A percentile compares a stretch with the other conserved stretches of the same genome.
Evolutionary conservation across 2,113 vertebrate genomes (phyloP).

Genomic region (Bubo scandiacus): DNA sequence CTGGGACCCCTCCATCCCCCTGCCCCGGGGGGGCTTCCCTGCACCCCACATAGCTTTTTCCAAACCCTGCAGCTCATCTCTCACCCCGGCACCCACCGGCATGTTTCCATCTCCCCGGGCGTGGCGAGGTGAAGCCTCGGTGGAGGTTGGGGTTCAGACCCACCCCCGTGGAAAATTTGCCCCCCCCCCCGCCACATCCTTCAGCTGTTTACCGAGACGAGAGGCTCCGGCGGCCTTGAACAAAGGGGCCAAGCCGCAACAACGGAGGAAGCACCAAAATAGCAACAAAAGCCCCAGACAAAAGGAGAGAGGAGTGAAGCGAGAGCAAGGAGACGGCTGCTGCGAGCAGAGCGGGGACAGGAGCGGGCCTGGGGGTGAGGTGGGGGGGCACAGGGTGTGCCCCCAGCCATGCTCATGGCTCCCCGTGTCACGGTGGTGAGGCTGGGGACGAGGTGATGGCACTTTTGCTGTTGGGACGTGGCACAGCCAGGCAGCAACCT

Average conservation of each 20-base stretch:
- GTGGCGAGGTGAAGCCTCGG: background rate
- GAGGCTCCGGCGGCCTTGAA: slow-evolving; percentile 45
- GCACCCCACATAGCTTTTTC: background rate
- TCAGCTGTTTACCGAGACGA: slow-evolving; percentile 69
- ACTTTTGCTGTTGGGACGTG: background rate
- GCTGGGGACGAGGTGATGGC: background rate
- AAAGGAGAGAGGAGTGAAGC: background rate
- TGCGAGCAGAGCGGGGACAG: rapidly evolving
- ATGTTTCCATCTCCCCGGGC: background rate
- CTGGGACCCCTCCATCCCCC: background rate
- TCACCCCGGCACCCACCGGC: background rate
- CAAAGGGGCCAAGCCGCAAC: slow-evolving; percentile 50
- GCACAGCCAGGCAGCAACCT: rapidly evolving
- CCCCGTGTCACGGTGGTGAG: too few relatives aligned
- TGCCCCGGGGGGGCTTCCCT: too few relatives aligned
- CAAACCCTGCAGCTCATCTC: background rate
- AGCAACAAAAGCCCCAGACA: slow-evolving; percentile 57
- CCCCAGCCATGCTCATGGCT: background rate
- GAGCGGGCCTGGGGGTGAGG: background rate
- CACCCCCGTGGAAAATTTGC: slow-evolving; percentile 69
- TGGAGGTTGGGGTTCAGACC: background rate
- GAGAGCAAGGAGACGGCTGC: background rate
- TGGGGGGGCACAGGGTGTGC: background rate
- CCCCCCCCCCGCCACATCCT: slow-evolving; percentile 67
- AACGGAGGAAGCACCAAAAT: slow-evolving; percentile 68